Conservation (phyloP, 2,888 invertebrate genomes). For the Didymodactylos carnosus region DNA sequence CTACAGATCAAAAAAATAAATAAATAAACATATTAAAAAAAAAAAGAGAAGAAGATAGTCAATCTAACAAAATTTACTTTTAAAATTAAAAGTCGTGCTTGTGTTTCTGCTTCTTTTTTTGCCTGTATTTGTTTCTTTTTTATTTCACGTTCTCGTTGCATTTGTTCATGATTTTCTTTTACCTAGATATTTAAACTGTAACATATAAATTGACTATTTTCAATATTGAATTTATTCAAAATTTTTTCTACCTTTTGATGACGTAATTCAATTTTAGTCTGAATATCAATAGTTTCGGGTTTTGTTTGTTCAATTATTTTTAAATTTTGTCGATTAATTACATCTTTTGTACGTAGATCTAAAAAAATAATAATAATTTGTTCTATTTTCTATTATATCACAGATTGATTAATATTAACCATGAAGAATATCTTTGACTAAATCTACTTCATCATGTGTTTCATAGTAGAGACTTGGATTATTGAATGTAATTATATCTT, state of each 20-base stretch:
- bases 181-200: no score
- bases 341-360: conserved; percentile 26
- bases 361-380: conserved; percentile 23
- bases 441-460: conserved; percentile 23
- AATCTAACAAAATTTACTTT: conserved; percentile 19
- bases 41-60: no score
- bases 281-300: conserved; percentile 21
- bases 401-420: conserved; percentile 18
- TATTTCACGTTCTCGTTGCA: conserved; percentile 21
- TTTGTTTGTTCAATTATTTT: conserved; percentile 22
- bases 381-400: conserved; percentile 22
- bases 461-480: conserved; percentile 17
- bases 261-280: conserved; percentile 28
- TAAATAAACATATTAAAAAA: neutral
- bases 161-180: conserved; percentile 27
- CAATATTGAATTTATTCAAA: neutral
- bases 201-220: neutral
- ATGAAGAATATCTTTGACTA: conserved; percentile 23
- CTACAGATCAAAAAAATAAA: conserved; percentile 15
- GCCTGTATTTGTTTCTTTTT: conserved; percentile 20
- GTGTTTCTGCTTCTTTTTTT: conserved; percentile 24
- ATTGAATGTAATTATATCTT: conserved; percentile 16
- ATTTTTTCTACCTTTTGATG: conserved; percentile 22
- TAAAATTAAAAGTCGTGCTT: conserved; percentile 24
- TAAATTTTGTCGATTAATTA: conserved; percentile 24